phyloP scores from a whole-genome alignment of 2,888 invertebrate genomes.

The Scotopteryx bipunctaria region DNA sequence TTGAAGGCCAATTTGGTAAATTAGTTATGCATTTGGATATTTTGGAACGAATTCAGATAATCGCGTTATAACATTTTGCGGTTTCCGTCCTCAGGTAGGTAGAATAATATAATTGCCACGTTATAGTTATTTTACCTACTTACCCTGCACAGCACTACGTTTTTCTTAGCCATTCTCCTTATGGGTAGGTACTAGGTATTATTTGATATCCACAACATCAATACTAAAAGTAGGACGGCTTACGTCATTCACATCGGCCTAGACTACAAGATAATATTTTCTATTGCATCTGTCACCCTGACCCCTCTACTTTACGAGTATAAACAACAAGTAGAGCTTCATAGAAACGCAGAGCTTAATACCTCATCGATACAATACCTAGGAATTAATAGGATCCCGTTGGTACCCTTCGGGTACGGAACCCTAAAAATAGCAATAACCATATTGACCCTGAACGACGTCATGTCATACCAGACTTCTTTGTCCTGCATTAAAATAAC shows the following conservation, averaged over 20 bases:
- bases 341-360: no score
- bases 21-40: not conserved
- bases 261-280: slow-evolving; percentile 5
- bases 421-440: not conserved
- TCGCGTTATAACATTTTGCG: not conserved
- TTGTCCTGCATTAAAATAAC: slow-evolving; percentile 13
- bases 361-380: no score
- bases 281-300: slow-evolving; percentile 3
- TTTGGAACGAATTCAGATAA: not conserved
- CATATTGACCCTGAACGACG: slow-evolving; percentile 7
- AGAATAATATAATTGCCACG: no score
- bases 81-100: no score
- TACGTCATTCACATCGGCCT: slow-evolving; percentile 1
- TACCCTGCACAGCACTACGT: no score
- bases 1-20: slow-evolving; percentile 20
- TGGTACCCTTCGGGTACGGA: no score
- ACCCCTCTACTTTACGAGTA: not conserved
- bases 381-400: no score
- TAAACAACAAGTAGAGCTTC: no score
- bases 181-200: not conserved
- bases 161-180: no score
- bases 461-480: not conserved
- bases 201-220: not conserved
- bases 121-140: no score
- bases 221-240: slow-evolving; percentile 1